Conservation (phyloP, 1,140 invertebrate species). For the Asbolus verrucosus region DNA sequence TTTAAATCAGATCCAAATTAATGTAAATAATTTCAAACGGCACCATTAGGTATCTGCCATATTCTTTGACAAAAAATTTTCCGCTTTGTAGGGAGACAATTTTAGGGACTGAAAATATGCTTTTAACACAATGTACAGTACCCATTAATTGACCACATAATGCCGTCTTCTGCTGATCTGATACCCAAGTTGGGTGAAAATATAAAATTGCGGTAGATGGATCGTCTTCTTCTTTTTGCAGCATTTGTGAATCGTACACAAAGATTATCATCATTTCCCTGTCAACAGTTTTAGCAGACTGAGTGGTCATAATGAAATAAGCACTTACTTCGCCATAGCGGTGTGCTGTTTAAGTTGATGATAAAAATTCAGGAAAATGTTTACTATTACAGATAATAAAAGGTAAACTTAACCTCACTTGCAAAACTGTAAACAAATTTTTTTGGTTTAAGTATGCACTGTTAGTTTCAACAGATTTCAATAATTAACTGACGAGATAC, state of each 20-base stretch:
- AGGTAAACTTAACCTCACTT: slow-evolving; percentile 32
- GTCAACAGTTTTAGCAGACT: slow-evolving; percentile 58
- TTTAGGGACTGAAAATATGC: slow-evolving; percentile 78
- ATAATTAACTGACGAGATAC: too few species aligned
- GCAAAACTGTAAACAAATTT: neutral
- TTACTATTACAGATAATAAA: too few species aligned
- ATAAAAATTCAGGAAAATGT: neutral
- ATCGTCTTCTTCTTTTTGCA: slow-evolving; percentile 84
- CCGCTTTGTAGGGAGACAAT: slow-evolving; percentile 84
- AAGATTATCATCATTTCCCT: slow-evolving; percentile 91
- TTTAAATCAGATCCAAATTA: slow-evolving; percentile 38
- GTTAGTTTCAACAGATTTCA: neutral
- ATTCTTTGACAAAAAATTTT: slow-evolving; percentile 84
- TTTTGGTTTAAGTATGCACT: neutral
- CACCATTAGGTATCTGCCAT: slow-evolving; percentile 84
- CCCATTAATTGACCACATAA: slow-evolving; percentile 87
- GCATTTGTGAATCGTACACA: slow-evolving; percentile 84
- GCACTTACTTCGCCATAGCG: slow-evolving; percentile 36
- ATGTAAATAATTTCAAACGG: slow-evolving; percentile 60
- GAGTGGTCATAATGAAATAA: neutral
- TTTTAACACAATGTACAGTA: slow-evolving; percentile 80
- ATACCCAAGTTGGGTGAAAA: slow-evolving; percentile 89
- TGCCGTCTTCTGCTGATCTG: slow-evolving; percentile 81
- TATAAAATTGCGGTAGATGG: slow-evolving; percentile 88
- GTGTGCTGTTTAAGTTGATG: neutral